A percentile compares a stretch with the other conserved stretches of the same genome.
phyloP scores from a whole-genome alignment of 1,140 invertebrate genomes.

The Apocrypta bakeri region DNA sequence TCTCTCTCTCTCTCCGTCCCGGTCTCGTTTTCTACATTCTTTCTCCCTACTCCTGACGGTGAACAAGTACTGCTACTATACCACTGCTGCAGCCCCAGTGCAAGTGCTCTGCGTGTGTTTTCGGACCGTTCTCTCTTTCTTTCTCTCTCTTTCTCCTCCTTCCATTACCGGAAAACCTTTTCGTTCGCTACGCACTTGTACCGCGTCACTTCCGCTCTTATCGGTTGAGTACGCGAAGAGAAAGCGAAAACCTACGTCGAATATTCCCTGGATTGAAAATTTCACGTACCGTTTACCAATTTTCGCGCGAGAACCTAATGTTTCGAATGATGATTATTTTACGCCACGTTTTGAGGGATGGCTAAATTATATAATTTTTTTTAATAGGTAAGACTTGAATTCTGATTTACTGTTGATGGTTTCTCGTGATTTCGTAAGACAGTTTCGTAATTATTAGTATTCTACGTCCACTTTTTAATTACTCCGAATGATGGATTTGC shows the following conservation, averaged over 20 bases:
- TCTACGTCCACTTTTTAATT: too few relatives aligned
- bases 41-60: not conserved
- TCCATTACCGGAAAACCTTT: not conserved
- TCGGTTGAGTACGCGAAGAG: not conserved
- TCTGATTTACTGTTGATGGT: too few relatives aligned
- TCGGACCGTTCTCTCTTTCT: slow-evolving; percentile 14
- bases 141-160: not conserved
- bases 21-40: slow-evolving; percentile 44
- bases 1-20: slow-evolving; percentile 3
- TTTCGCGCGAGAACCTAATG: too few relatives aligned
- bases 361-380: too few relatives aligned
- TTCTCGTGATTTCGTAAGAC: too few relatives aligned
- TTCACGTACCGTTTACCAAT: not conserved
- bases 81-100: not conserved
- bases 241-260: not conserved
- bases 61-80: not conserved
- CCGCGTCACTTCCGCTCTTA: slow-evolving; percentile 41
- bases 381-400: too few relatives aligned
- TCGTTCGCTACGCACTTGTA: not conserved
- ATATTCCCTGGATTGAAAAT: not conserved
- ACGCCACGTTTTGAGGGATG: too few relatives aligned
- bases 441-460: too few relatives aligned
- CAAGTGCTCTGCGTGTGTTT: slow-evolving; percentile 8
- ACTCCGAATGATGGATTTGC: too few relatives aligned
- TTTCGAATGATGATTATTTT: too few relatives aligned